Conservation (phyloP, 2,113 vertebrate species). For the Centropristis striata region DNA sequence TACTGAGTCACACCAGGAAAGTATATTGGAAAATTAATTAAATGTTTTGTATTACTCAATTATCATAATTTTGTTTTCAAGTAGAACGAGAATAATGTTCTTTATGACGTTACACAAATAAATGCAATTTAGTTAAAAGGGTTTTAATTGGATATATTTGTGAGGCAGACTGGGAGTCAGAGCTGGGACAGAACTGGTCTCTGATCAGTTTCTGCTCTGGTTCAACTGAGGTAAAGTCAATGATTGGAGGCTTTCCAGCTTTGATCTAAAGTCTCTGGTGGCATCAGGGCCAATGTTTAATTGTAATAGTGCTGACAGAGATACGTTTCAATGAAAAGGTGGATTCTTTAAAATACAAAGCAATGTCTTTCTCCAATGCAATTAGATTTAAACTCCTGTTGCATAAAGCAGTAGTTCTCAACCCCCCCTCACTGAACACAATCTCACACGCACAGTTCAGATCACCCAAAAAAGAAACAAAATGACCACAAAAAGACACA, state of each 20-base stretch:
- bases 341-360: not conserved
- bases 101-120: constrained; percentile 24
- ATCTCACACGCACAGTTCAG: too few species aligned
- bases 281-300: not conserved
- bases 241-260: constrained; percentile 7
- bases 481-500: too few species aligned
- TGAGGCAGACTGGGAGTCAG: not conserved
- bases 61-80: constrained; percentile 52
- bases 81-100: constrained; percentile 16
- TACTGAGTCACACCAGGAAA: constrained; percentile 15
- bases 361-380: not conserved
- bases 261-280: not conserved
- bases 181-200: not conserved
- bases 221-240: constrained; percentile 7
- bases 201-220: constrained; percentile 2
- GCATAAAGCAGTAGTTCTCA: too few species aligned
- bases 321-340: too few species aligned
- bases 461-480: too few species aligned
- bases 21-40: constrained; percentile 43
- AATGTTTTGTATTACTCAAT: constrained; percentile 45
- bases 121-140: constrained; percentile 49
- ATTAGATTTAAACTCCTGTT: too few species aligned
- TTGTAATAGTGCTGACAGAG: not conserved
- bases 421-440: too few species aligned
- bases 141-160: constrained; percentile 32